Base-by-base conservation (phyloP, 2,888 invertebrate species). In the Villa cingulata region DNA sequence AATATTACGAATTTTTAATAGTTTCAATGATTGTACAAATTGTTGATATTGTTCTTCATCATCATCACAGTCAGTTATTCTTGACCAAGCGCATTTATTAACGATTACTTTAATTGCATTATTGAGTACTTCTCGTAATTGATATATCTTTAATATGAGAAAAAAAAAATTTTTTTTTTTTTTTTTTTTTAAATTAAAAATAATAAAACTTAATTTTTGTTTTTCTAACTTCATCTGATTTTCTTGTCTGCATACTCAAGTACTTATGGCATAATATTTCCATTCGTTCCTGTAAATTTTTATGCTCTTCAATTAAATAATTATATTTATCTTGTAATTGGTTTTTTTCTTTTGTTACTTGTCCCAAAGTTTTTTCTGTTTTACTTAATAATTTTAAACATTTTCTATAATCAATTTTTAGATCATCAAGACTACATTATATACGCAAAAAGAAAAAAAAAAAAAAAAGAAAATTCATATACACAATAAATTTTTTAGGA, bases 341-440 rank as follows among this genome's bases (percentile, higher is more conserved):
- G 48, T 65, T 65, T 37, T 58, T 49, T 46, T 63, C 59, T 40
- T 58, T 60, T 18, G 56, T 54, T 19, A 56, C 53, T 17, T 55
- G 37, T 43, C 54, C 62, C 0, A 65, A 52, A 7, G 56, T 54
- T 34, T 57, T 57, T 6, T 65, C 62, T 48, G 64, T 65, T 19
- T 60, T 61, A 15, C 57, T 57, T 50, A 66, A 43, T 42, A 59
- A 58, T 1, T 60, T 59, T n/a, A 60, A 59, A 49, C 62, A 61
- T 18, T 59, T 58, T 15, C 59, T 59, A 52, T 65, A 59, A 12
- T 65, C 62, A 10, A 48, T 50, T 15, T 56, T 55, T 14, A 65
- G 56, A 44, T 65, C 65, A 4, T 64, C 63, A 47, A 63, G 63
- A 38, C 65, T 65, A 47, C n/a, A n/a, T n/a, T n/a, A 9, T 27